Conservation (phyloP, 2,113 vertebrate species). For the Piaya cayana region DNA sequence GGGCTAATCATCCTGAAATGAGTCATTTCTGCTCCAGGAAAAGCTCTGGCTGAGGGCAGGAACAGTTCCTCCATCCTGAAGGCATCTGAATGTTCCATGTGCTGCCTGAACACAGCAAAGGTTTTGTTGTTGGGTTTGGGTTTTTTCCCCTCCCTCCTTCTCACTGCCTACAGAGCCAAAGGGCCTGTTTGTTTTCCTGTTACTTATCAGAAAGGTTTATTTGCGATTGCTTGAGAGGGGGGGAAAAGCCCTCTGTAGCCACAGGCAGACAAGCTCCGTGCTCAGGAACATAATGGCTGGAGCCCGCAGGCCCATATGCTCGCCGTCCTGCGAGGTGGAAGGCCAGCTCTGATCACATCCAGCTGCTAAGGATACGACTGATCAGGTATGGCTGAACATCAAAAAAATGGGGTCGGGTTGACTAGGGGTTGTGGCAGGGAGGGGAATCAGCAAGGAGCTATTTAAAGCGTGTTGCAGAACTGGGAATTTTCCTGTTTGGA, state of each 20-base stretch:
- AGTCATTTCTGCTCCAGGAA: background rate
- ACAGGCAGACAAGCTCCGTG: slow-evolving; percentile 50
- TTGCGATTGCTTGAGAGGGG: slow-evolving; percentile 35
- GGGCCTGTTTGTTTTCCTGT: slow-evolving; percentile 61
- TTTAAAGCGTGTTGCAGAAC: slow-evolving; percentile 23
- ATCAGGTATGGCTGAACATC: slow-evolving; percentile 56
- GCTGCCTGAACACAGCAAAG: slow-evolving; percentile 11
- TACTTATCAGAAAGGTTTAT: slow-evolving; percentile 70
- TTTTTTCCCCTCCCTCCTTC: background rate
- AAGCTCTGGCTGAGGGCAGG: background rate
- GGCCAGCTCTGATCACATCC: slow-evolving; percentile 60
- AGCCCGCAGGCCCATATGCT: slow-evolving; percentile 56
- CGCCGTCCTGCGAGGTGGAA: slow-evolving; percentile 44
- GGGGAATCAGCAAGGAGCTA: background rate
- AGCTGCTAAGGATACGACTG: slow-evolving; percentile 33
- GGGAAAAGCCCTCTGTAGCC: background rate
- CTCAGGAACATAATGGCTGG: slow-evolving; percentile 58
- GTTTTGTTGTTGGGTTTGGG: background rate
- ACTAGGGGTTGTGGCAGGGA: background rate
- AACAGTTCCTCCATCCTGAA: background rate
- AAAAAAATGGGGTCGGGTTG: background rate
- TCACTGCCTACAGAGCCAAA: slow-evolving; percentile 51
- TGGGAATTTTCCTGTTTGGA: slow-evolving; percentile 36
- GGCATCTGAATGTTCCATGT: background rate
- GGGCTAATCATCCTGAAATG: background rate